Evolutionary conservation across 2,797 vertebrate species (phyloP), one percentile per base, ranked within the genome.

Genomic region (Tenualosa thibaudeaui): DNA sequence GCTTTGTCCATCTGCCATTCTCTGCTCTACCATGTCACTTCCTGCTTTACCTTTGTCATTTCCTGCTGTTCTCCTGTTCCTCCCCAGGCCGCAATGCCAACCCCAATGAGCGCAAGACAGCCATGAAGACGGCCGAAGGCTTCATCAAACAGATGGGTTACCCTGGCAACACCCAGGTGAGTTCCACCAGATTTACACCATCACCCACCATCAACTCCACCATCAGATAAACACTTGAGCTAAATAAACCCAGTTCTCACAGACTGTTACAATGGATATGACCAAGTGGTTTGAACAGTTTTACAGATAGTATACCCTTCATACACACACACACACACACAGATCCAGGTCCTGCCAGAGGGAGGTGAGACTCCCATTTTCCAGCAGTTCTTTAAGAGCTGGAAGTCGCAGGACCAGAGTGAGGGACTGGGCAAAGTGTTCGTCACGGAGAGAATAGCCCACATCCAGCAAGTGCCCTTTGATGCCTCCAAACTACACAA

Each of bases 271-370:
- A 31, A 31, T 31, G 31, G 31, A 31, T 31, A 31, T 31, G 46
- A 46, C 7, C 7, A 46, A 46, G 7, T 46, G 46, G 46, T 46
- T 46, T 46, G 46, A 46, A 46, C 3, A 22, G 4, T 19, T 19
- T 58, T 0, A 31, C 31, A 31, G 31, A 31, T 31, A 31, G 31
- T 31, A 31, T 31, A 31, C 31, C 31, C 31, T 31, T 31, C 19
- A n/a, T 19, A 19, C 56, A 58, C 4, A 58, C 46, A 46, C 50
- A 13, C 51, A 13, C 51, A 53, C 8, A 53, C 51, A 82, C 87
- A 98, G 97, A 97, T 98, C 92, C 97, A 98, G 90, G 96, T 98
- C 81, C 94, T 98, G 86, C 97, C 97, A 0, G 96, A 98, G 89
- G 97, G 96, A 83, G 97, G 97, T 5, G 97, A 98, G 92, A 98